Base-by-base conservation (phyloP, 2,797 vertebrate genomes). In the Chiroxiphia lanceolata region DNA sequence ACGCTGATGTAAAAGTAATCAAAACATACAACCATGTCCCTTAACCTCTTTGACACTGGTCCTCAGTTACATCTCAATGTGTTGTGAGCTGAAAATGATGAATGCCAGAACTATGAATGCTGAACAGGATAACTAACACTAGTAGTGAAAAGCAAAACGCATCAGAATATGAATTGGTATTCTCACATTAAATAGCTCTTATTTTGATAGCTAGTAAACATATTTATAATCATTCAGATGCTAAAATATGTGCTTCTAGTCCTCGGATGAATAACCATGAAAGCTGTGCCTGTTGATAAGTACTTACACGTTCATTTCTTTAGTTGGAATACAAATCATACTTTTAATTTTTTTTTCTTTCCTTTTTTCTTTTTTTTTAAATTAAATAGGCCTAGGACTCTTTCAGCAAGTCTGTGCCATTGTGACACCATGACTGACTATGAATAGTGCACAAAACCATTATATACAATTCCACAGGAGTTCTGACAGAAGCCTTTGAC, bases 131-230 rank as follows among this genome's bases (percentile, higher is more conserved):
- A 94, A 89, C 78, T 85, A 91, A 94, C 67, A 33, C 76, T 83
- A 70, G 45, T 13, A 67, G 74, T 71, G 80, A 94, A 96, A 95
- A 86, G 90, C n/a, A 87, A 82, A 89, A 81, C 20, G 50, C 65
- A 96, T 91, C 76, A 97, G 87, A 90, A 96, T 89, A 74, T 71
- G 90, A 97, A 90, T 63, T 85, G 31, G 19, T 54, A 85, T 89
- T 93, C 84, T 90, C 91, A 90, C 96, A 96, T 94, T 96, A 96
- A 97, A 90, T 93, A 95, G 91, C 96, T 95, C 89, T 95, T 94
- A 96, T 96, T 97, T 92, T 94, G 95, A 96, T 95, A 96, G 90
- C 91, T 95, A 89, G 96, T 90, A 96, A 97, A 97, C 96, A 96
- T 92, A 94, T 92, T 96, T 97, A 93, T 96, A 96, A 97, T 97